These are phyloP conservation scores for Brachymystax lenok DNA, from an alignment of 2,797 vertebrate genomes.

Conservation along the genomic window DNA sequence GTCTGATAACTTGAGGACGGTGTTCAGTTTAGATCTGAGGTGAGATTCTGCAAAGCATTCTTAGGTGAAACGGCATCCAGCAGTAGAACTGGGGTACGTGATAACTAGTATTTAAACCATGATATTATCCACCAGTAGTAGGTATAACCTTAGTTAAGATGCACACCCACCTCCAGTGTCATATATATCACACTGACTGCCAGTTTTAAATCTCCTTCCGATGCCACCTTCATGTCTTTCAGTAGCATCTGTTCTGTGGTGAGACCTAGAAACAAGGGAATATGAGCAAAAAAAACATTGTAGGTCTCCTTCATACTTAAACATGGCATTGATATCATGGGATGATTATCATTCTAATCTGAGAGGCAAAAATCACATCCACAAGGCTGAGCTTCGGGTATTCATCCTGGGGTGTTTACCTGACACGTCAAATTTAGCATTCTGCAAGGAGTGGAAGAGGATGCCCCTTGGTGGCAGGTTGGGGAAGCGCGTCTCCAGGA, in stretches of 20 bases:
- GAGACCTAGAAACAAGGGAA: conserved; percentile 73
- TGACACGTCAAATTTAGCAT: conserved; percentile 88
- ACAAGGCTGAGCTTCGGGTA: not conserved
- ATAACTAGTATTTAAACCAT: not conserved
- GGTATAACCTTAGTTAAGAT: not conserved
- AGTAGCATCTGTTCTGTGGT: conserved; percentile 89
- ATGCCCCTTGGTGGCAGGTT: conserved; percentile 75
- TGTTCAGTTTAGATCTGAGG: not conserved
- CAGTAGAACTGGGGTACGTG: not conserved
- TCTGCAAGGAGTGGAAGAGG: conserved; percentile 84
- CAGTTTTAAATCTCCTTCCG: conserved; percentile 61
- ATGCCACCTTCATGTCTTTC: conserved; percentile 88
- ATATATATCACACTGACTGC: conserved; percentile 83
- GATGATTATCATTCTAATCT: not conserved
- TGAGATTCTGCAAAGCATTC: not conserved
- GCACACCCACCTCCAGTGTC: conserved; percentile 78
- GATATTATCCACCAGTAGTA: not conserved
- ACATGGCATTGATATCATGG: not conserved
- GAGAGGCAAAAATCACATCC: not conserved
- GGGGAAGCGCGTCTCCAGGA: conserved; percentile 81
- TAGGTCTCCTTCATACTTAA: not conserved
- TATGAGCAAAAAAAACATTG: not conserved
- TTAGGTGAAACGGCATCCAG: not conserved
- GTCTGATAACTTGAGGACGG: not conserved
- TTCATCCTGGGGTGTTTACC: conserved; percentile 65